phyloP scores from a whole-genome alignment of 2,888 invertebrate species.

The Diarsia rubi region DNA sequence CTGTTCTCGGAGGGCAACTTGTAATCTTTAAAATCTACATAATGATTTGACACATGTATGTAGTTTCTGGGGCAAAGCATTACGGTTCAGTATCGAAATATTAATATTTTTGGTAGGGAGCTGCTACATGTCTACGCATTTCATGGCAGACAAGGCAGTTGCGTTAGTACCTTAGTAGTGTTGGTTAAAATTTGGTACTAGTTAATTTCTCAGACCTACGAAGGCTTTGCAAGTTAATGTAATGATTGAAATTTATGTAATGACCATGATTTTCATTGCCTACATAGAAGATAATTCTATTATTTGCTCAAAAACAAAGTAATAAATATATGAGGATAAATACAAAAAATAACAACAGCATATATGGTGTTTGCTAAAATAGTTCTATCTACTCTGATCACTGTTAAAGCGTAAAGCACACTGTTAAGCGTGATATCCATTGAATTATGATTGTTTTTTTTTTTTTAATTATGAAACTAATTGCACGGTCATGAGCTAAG shows the following conservation, averaged over 20 bases:
- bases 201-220: not conserved
- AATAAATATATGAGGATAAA: not conserved
- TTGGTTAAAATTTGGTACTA: not conserved
- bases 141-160: not conserved
- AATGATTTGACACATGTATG: not conserved
- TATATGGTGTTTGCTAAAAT: not conserved
- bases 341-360: not conserved
- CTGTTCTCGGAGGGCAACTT: not conserved
- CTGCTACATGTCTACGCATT: not conserved
- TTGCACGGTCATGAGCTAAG: not conserved
- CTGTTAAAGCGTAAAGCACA: no score
- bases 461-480: not conserved
- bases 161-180: no score
- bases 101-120: not conserved
- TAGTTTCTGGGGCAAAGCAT: not conserved
- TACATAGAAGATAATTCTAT: not conserved
- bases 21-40: not conserved
- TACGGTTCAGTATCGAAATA: not conserved
- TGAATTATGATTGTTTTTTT: not conserved
- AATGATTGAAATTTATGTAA: not conserved
- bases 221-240: not conserved
- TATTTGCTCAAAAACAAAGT: not conserved
- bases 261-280: not conserved
- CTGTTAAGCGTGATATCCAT: not conserved
- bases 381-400: no score